A percentile compares a stretch with the other conserved stretches of the same genome.
phyloP scores from a whole-genome alignment of 1,140 invertebrate species.

The Brachionus manjavacas region DNA sequence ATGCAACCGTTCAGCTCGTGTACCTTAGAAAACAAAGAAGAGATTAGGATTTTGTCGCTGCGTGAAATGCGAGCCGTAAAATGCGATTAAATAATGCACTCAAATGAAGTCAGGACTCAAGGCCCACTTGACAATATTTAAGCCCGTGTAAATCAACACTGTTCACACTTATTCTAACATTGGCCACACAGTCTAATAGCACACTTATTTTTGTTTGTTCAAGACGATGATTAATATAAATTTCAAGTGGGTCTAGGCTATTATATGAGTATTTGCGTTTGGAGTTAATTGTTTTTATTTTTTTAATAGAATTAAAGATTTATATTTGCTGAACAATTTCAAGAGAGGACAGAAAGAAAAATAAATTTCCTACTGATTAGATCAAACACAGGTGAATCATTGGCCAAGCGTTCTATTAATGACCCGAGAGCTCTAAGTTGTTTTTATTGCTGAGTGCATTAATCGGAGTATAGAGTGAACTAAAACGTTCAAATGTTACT shows the following conservation, averaged over 20 bases:
- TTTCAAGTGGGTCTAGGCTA: conserved; percentile 15
- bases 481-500: conserved; percentile 20
- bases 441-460: conserved; percentile 4
- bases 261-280: conserved; percentile 1
- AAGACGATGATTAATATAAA: conserved; percentile 24
- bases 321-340: conserved; percentile 8
- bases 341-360: neutral
- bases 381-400: conserved; percentile 32
- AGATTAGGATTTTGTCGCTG: neutral
- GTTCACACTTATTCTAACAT: conserved; percentile 12
- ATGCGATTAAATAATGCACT: conserved; percentile 14
- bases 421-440: neutral
- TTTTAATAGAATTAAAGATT: conserved; percentile 29
- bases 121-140: neutral
- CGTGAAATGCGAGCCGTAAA: neutral
- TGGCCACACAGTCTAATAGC: neutral
- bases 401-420: neutral
- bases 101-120: neutral
- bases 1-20: conserved; percentile 27
- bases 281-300: conserved; percentile 3
- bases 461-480: neutral
- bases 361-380: conserved; percentile 30
- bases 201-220: conserved; percentile 31
- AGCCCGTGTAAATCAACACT: conserved; percentile 20
- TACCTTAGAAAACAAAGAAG: neutral